phyloP scores from a whole-genome alignment of 2,797 vertebrate species.

The Cyprinella venusta region DNA sequence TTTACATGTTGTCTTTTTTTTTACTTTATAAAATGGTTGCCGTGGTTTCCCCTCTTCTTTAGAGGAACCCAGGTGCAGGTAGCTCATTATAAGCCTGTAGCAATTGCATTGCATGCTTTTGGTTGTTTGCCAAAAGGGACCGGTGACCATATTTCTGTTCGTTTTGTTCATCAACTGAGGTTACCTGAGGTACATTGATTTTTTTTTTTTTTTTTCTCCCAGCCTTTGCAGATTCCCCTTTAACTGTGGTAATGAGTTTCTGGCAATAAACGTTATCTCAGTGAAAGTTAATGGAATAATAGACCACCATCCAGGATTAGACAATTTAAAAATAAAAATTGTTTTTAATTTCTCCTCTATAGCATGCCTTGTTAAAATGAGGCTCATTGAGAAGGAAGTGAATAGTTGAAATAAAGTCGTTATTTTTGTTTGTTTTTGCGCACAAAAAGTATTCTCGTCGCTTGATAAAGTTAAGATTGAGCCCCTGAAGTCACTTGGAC shows the following conservation, averaged over 20 bases:
- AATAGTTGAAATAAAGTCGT: no score
- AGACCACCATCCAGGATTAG: background rate
- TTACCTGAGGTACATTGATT: conserved; percentile 3
- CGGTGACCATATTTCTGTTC: conserved; percentile 8
- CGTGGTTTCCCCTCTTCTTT: conserved; percentile 43
- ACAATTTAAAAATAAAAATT: background rate
- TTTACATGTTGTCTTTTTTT: conserved; percentile 51
- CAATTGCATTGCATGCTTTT: conserved; percentile 66
- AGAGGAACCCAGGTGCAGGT: conserved; percentile 66
- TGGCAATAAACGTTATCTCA: background rate
- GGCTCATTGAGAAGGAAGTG: no score
- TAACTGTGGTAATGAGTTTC: conserved; percentile 13
- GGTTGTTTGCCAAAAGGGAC: conserved; percentile 23
- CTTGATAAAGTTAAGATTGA: no score
- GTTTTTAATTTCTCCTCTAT: background rate
- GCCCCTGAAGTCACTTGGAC: no score
- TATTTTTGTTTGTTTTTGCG: no score
- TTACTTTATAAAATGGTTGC: conserved; percentile 42
- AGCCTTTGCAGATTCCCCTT: background rate
- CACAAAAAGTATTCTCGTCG: no score
- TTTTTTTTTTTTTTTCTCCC: background rate
- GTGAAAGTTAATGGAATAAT: conserved; percentile 11
- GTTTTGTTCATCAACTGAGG: conserved; percentile 5
- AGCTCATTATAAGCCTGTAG: conserved; percentile 69
- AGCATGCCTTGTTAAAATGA: background rate